Percentiles rank a stretch among this genome's conserved stretches.
These are phyloP conservation scores for Maconellicoccus hirsutus DNA, from an alignment of 1,140 invertebrate species.

Conservation along the genomic window DNA sequence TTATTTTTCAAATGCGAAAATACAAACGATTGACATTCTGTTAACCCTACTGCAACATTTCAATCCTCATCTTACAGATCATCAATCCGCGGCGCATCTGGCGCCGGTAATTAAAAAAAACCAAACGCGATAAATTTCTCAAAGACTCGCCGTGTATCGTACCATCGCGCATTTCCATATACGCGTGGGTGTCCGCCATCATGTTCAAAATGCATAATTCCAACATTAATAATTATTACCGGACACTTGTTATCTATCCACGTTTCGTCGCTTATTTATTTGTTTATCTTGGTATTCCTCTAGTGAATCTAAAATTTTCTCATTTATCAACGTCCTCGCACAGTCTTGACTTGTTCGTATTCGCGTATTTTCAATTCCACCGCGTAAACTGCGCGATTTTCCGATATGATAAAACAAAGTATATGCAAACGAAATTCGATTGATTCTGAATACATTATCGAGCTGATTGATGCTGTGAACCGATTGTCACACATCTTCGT, in stretches of 20 bases:
- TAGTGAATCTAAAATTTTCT: not conserved
- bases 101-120: no score
- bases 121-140: not conserved
- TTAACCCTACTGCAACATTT: no score
- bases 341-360: not conserved
- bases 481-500: not conserved
- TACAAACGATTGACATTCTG: no score
- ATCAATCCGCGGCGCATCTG: no score
- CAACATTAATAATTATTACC: slow-evolving; percentile 6
- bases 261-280: slow-evolving; percentile 8
- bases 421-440: not conserved
- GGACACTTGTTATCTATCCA: slow-evolving; percentile 7
- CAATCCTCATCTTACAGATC: no score
- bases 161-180: not conserved
- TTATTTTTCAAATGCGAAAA: no score
- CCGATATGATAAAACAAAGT: not conserved
- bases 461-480: not conserved
- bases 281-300: not conserved
- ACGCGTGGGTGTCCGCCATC: not conserved
- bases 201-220: not conserved
- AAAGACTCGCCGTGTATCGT: not conserved
- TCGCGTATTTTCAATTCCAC: not conserved
- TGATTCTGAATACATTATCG: not conserved
- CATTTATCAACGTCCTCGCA: slow-evolving; percentile 2
- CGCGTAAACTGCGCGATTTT: not conserved